Evolutionary conservation across 2,113 vertebrate genomes (phyloP).

Genomic region (Artemisiospiza belli): DNA sequence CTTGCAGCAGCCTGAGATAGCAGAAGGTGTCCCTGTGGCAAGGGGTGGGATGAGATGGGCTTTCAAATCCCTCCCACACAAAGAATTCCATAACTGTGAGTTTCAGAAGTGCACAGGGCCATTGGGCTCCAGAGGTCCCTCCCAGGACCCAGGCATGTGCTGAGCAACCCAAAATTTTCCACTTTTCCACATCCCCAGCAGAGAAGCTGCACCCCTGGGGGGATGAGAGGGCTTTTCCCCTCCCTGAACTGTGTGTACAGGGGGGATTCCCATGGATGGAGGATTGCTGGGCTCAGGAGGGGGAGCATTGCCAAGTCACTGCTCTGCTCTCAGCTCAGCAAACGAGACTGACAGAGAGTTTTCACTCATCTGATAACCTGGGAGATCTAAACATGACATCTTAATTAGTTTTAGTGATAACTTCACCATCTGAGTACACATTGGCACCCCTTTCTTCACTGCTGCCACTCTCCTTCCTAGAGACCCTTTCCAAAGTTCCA

Average conservation of each 20-base stretch:
- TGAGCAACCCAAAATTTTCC: neutral
- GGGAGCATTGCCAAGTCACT: neutral
- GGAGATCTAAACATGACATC: neutral
- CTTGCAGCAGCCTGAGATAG: neutral
- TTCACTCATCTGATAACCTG: neutral
- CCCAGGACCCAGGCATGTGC: neutral
- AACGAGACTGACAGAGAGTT: neutral
- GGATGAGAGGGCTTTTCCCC: neutral
- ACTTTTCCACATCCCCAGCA: neutral
- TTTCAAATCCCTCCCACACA: neutral
- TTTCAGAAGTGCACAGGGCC: neutral
- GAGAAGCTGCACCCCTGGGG: neutral
- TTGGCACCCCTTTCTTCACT: neutral
- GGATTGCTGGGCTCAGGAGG: fast-evolving
- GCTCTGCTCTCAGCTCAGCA: neutral
- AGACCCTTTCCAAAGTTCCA: neutral
- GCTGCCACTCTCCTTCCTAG: neutral
- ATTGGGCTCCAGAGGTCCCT: neutral
- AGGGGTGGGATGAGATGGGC: neutral
- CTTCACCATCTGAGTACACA: neutral
- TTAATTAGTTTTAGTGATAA: neutral
- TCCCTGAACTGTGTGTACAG: neutral
- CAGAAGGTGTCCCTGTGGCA: neutral
- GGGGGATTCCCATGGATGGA: neutral
- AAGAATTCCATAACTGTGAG: neutral